Conservation (phyloP, 2,888 invertebrate species). For the Melanostoma mellinum region DNA sequence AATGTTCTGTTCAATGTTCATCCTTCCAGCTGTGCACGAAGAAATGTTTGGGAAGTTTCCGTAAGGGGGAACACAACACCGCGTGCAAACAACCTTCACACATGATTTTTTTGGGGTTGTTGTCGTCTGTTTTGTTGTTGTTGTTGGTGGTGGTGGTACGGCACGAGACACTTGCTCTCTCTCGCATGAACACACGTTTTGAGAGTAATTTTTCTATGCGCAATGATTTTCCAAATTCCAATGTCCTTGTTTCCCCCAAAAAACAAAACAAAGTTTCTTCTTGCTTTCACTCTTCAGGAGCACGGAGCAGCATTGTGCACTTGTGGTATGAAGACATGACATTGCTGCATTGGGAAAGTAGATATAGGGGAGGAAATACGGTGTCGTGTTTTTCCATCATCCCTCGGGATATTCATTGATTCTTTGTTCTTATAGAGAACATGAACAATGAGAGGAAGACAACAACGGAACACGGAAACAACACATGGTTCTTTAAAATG, state of each 20-base stretch:
- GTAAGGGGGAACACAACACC: conserved; percentile 46
- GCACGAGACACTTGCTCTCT: conserved; percentile 56
- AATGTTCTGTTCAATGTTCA: conserved; percentile 37
- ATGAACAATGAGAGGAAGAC: conserved; percentile 11
- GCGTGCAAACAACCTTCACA: conserved; percentile 66
- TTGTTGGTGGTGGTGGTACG: background rate
- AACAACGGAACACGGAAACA: background rate
- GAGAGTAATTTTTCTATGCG: conserved; percentile 55
- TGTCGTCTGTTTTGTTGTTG: conserved; percentile 35
- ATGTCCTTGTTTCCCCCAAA: conserved; percentile 66
- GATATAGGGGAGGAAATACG: conserved; percentile 53
- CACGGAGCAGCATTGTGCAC: conserved; percentile 37
- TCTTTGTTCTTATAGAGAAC: conserved; percentile 16
- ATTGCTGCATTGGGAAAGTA: conserved; percentile 43
- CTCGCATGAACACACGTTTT: conserved; percentile 13
- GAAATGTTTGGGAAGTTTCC: conserved; percentile 37
- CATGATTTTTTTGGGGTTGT: conserved; percentile 61
- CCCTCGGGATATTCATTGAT: conserved; percentile 19
- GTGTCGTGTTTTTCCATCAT: conserved; percentile 28
- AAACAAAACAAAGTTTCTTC: conserved; percentile 29
- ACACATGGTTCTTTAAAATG: too few species aligned
- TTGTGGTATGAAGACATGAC: conserved; percentile 33
- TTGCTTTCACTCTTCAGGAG: conserved; percentile 55
- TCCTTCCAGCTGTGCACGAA: conserved; percentile 66
- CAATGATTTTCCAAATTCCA: conserved; percentile 65